A percentile compares a stretch with the other conserved stretches of the same genome.
Conservation (phyloP, 92 coral and sea anemone species). For the Porites evermanni region DNA sequence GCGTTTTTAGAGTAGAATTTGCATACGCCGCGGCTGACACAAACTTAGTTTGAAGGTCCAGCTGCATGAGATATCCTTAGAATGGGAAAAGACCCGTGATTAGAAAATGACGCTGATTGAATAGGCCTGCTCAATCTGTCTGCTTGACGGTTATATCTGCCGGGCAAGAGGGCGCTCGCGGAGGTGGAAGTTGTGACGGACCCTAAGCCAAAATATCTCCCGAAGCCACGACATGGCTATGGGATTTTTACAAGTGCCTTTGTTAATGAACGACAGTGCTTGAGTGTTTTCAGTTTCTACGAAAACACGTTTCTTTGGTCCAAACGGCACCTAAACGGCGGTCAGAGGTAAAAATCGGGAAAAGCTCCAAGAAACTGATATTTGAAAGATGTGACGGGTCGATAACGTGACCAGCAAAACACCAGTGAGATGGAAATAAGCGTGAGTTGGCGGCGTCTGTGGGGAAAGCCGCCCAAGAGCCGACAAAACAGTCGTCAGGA, state of each 20-base stretch:
- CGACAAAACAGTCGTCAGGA: background rate
- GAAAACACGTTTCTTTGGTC: slow-evolving; percentile 14
- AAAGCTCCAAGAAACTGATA: slow-evolving; percentile 34
- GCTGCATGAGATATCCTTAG: slow-evolving; percentile 26
- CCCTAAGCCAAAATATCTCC: slow-evolving; percentile 38
- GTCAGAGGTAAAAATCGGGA: slow-evolving; percentile 12
- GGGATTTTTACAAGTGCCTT: slow-evolving; percentile 28
- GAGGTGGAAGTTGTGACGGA: slow-evolving; percentile 31
- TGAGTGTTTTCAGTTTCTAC: slow-evolving; percentile 35
- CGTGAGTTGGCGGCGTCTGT: background rate
- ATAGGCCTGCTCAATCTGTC: slow-evolving; percentile 20
- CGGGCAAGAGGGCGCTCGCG: slow-evolving; percentile 32
- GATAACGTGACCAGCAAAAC: slow-evolving; percentile 35
- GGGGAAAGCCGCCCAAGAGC: background rate
- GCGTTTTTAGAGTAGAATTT: background rate
- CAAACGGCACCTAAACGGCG: slow-evolving; percentile 27
- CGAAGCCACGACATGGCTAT: slow-evolving; percentile 46
- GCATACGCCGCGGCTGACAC: slow-evolving; percentile 52
- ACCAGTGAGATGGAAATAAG: background rate
- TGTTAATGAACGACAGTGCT: slow-evolving; percentile 30
- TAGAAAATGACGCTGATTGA: background rate
- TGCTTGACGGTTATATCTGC: slow-evolving; percentile 18
- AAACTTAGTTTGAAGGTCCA: slow-evolving; percentile 25
- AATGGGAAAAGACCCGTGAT: background rate
- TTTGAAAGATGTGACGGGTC: slow-evolving; percentile 25